phyloP scores from a whole-genome alignment of 2,797 vertebrate genomes.

The Parauchenoglanis ngamensis region DNA sequence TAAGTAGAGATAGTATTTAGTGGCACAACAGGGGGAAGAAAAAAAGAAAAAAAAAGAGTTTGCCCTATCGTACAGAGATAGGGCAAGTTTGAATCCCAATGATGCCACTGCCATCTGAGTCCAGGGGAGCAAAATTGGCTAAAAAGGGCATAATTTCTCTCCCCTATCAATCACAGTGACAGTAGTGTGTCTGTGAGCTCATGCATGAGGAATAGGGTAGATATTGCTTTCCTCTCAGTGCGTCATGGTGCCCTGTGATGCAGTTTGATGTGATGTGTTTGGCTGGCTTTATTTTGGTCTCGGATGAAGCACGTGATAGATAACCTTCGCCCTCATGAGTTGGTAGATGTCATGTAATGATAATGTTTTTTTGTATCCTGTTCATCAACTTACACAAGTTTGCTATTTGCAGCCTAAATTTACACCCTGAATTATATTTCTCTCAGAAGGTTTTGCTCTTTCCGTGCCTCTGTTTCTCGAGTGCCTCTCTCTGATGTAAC shows the following conservation, averaged over 20 bases:
- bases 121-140: not conserved
- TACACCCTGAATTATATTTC: not conserved
- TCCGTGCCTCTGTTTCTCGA: not conserved
- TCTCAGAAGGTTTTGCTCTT: not conserved
- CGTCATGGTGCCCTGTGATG: not conserved
- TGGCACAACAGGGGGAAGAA: not conserved
- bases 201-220: not conserved
- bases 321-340: not conserved
- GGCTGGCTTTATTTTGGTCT: not conserved
- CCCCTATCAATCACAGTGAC: not conserved
- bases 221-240: not conserved
- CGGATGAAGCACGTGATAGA: not conserved
- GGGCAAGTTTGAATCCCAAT: not conserved
- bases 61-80: not conserved
- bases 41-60: not conserved
- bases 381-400: not conserved
- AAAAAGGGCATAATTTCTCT: not conserved
- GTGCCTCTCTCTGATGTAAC: conserved; percentile 9
- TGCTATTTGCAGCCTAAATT: not conserved
- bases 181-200: not conserved
- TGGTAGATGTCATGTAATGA: not conserved
- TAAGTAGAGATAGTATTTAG: not conserved
- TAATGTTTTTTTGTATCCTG: not conserved
- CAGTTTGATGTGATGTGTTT: not conserved
- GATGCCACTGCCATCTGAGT: not conserved